Evolutionary conservation across 2,888 invertebrate species (phyloP).

Genomic region (Eupithecia abbreviata): DNA sequence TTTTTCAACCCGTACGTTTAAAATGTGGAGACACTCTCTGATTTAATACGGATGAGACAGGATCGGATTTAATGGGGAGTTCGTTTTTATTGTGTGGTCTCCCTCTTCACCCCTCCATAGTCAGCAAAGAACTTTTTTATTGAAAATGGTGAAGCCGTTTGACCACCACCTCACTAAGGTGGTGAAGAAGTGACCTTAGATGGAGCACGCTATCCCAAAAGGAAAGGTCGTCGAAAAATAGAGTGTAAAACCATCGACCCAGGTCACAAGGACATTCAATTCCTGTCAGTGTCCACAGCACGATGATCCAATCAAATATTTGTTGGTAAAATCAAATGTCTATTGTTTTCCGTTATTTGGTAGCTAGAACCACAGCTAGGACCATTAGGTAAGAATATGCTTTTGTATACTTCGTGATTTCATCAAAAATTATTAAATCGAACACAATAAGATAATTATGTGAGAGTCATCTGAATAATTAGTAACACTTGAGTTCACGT

Average conservation of each 20-base stretch:
- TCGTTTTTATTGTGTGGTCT: background rate
- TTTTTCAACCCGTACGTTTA: constrained; percentile 27
- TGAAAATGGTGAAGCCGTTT: background rate
- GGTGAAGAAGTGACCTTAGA: background rate
- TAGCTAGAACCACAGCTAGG: too few species aligned
- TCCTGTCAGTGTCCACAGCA: background rate
- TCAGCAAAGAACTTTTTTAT: background rate
- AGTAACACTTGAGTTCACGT: too few species aligned
- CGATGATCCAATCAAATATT: background rate
- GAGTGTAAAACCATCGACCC: background rate
- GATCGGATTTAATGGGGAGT: background rate
- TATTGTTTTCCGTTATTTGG: too few species aligned
- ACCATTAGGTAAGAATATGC: too few species aligned
- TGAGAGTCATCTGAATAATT: too few species aligned
- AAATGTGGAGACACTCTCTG: background rate
- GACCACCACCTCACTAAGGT: background rate
- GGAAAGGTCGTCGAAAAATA: background rate
- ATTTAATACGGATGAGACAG: background rate
- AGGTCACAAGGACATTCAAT: too few species aligned
- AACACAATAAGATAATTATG: too few species aligned
- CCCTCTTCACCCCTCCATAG: background rate
- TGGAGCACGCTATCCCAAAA: background rate
- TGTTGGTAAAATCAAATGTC: background rate
- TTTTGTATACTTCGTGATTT: too few species aligned
- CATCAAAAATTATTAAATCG: too few species aligned